A percentile compares a stretch with the other conserved stretches of the same genome.
These are phyloP conservation scores for Lichenostomus cassidix DNA, from an alignment of 2,113 vertebrate species.

Conservation along the genomic window DNA sequence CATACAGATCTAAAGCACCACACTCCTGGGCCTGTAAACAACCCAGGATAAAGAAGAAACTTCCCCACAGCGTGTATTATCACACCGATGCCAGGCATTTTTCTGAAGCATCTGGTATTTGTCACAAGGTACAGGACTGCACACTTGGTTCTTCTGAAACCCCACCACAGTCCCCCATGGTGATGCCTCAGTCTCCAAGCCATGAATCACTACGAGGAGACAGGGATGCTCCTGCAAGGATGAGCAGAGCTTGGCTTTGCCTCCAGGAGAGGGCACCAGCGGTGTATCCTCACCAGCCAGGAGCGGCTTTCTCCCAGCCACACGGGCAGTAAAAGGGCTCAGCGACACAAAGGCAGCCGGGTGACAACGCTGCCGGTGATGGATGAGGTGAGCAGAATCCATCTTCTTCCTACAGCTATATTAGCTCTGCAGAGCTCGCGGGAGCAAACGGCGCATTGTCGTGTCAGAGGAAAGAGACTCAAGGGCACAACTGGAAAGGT, in stretches of 20 bases:
- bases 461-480: background rate
- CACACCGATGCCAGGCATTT: background rate
- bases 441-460: background rate
- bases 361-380: background rate
- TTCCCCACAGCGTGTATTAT: background rate
- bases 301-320: background rate
- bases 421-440: background rate
- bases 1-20: background rate
- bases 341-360: background rate
- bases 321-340: background rate
- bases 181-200: background rate
- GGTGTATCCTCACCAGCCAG: background rate
- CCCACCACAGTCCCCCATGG: background rate
- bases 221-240: background rate
- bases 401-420: background rate
- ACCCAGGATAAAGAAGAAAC: background rate
- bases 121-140: background rate
- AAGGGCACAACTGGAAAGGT: background rate
- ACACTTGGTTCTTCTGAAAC: background rate
- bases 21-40: background rate
- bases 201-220: background rate
- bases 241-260: background rate
- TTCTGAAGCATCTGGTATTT: constrained; percentile 8
- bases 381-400: background rate
- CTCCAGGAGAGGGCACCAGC: constrained; percentile 34